Base-by-base conservation (phyloP, 1,140 invertebrate genomes). In the Drosophila equinoxialis region DNA sequence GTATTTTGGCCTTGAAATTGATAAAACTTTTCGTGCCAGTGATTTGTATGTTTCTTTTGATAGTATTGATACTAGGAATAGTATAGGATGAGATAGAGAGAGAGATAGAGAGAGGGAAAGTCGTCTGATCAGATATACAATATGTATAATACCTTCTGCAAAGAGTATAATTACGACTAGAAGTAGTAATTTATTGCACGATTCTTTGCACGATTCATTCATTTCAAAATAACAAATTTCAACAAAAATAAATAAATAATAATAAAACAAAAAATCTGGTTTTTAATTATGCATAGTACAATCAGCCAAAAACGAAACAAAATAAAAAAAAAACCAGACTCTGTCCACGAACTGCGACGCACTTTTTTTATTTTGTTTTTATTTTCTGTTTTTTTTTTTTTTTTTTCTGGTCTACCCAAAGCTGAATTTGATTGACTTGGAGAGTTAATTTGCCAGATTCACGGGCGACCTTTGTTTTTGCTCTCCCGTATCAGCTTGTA, bases 281-380 rank as follows among this genome's bases (percentile, higher is more conserved):
- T 61, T 54, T 68, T 17, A 51, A 48, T 8, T 8, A 63, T 39
- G 17, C 48, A 63, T 39, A 26, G 17, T 41, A 39, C 17, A 13
- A 33, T 54, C 10, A 68, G 62, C 10, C 26, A 65, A 74, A 74
- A 76, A 51, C 69, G 63, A 59, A 48, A 76, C 39, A 30, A 54
- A 35, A 72, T 14, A 65, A 75, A 74, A 42, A 23, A 55, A 68
- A 45, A 51, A 51, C n/a, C 17, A 51, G 45, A 20, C 45, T 10
- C 45, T 51, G 17, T 41, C 33, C 41, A 54, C 35, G 78, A 83
- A 51, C 72, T 83, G 72, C 80, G 80, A 76, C 80, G 80, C 80
- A 83, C 72, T 79, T 79, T 79, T 75, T 14, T 39, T 75, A 17
- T 33, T 30, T 10, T 59, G n/a, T 60, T 20, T 60, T 37, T 59